A percentile compares a stretch with the other conserved stretches of the same genome.
These are phyloP conservation scores for Paracentrotus lividus DNA, from an alignment of 53 echinoderm and acorn worm genomes.

Conservation along the genomic window DNA sequence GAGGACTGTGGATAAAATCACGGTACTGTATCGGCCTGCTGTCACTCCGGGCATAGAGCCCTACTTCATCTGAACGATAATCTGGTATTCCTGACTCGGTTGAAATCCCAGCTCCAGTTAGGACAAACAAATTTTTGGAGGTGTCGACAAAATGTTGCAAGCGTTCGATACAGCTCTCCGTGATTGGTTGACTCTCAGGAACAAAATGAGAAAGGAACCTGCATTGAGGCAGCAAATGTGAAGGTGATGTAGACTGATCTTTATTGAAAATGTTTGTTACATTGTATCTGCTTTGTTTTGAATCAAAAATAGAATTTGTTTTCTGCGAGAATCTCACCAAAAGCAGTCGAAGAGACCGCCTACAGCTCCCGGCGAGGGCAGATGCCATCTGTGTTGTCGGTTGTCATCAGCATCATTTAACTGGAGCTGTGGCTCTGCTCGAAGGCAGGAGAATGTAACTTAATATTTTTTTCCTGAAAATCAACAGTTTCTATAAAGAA, in stretches of 20 bases:
- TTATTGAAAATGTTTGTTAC: background rate
- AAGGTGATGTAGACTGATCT: background rate
- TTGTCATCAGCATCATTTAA: background rate
- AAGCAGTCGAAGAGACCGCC: background rate
- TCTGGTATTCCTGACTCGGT: constrained; percentile 99
- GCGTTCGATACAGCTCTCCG: constrained; percentile 61
- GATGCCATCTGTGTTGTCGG: too few relatives aligned
- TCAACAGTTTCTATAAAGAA: background rate
- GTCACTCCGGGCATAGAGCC: constrained; percentile 86
- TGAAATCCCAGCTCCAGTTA: constrained; percentile 97
- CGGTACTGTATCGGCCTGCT: constrained; percentile 85
- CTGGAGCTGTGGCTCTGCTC: background rate
- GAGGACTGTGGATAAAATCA: constrained; percentile 80
- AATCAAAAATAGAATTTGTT: background rate
- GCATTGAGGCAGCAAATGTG: background rate
- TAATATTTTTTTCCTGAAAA: background rate
- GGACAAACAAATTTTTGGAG: constrained; percentile 78
- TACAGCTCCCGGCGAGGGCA: background rate
- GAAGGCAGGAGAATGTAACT: background rate
- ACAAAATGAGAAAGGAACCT: constrained; percentile 72
- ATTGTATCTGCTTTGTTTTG: background rate
- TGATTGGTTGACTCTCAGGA: constrained; percentile 79
- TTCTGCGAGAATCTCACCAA: background rate
- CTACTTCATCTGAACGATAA: constrained; percentile 96
- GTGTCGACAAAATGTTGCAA: constrained; percentile 82